A percentile compares a stretch with the other conserved stretches of the same genome.
These are phyloP conservation scores for Danio choprae DNA, from an alignment of 2,797 vertebrate species.

Conservation along the genomic window DNA sequence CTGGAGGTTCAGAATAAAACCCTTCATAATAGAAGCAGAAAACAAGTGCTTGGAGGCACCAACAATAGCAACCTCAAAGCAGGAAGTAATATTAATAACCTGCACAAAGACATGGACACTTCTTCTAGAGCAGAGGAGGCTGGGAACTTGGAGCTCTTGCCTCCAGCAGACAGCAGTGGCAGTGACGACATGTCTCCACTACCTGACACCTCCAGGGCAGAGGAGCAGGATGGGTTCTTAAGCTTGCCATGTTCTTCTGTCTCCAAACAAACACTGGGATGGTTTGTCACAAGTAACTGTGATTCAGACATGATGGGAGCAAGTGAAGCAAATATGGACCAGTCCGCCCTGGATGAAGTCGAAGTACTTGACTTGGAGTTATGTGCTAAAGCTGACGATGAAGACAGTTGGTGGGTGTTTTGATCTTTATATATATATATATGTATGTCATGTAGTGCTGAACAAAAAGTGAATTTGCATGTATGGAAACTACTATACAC, in stretches of 20 bases:
- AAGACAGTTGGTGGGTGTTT: constrained; percentile 87
- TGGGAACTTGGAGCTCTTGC: constrained; percentile 68
- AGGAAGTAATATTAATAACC: constrained; percentile 65
- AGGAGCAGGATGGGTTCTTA: constrained; percentile 65
- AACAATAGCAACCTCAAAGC: constrained; percentile 66
- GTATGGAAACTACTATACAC: too few relatives aligned
- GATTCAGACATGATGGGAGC: constrained; percentile 76
- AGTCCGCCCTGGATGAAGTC: constrained; percentile 84
- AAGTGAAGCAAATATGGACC: constrained; percentile 70
- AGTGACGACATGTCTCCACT: constrained; percentile 76
- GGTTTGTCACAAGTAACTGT: constrained; percentile 74
- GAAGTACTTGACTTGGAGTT: constrained; percentile 87
- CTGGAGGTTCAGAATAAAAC: constrained; percentile 90
- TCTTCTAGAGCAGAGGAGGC: constrained; percentile 62
- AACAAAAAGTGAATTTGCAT: too few relatives aligned
- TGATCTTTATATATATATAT: background rate
- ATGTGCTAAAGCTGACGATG: constrained; percentile 81
- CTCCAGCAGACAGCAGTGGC: constrained; percentile 69
- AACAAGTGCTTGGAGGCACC: constrained; percentile 66
- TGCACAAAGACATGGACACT: constrained; percentile 60
- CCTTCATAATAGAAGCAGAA: constrained; percentile 77
- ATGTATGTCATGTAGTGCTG: background rate
- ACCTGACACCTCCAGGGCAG: constrained; percentile 62
- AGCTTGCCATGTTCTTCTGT: constrained; percentile 68
- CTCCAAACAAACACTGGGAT: constrained; percentile 51